Base-by-base conservation (phyloP, 2,797 vertebrate species). In the Gallinago stenura region DNA sequence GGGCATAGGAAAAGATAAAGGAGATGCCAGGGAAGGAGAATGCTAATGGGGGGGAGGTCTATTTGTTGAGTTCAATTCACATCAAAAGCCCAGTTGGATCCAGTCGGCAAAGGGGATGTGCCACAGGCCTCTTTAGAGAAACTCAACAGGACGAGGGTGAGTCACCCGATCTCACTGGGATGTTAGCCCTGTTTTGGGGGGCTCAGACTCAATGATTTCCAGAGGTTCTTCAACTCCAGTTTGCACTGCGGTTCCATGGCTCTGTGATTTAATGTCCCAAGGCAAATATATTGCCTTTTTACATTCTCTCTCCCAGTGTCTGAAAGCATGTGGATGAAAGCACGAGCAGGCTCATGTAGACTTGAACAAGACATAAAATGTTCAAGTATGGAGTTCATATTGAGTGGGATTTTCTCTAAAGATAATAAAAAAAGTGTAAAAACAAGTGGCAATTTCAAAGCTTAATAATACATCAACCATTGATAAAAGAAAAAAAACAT, bases 381-480 rank as follows among this genome's bases (percentile, higher is more conserved):
- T 68, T 46, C 30, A 82, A n/a, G 6, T 15, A 20, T 37, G 20
- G 10, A 89, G 12, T 81, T 96, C 87, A 72, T 45, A 64, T 81
- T 66, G 8, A 15, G 51, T 85, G 62, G n/a, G 89, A 50, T 85
- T 95, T 89, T 83, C 17, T 60, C 8, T 50, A 51, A 87, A 77
- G 41, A 46, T 30, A 45, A 78, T 77, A 22, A 71, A 77, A 60
- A 60, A 71, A 56, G 37, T 54, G 30, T 69, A 90, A 97, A 92
- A 97, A 61, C 37, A 95, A 94, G 77, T 69, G 61, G 14, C 35
- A 91, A 90, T 89, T 96, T 95, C 66, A 89, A 17, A 78, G 77
- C 77, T 93, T 91, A 76, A 86, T 48, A 89, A 85, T 92, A 20
- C 18, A 72, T 92, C 60, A 64, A 54, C 58, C 76, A 15, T 65